These are phyloP conservation scores for Theocolax elegans DNA, from an alignment of 1,140 invertebrate genomes.

Conservation along the genomic window DNA sequence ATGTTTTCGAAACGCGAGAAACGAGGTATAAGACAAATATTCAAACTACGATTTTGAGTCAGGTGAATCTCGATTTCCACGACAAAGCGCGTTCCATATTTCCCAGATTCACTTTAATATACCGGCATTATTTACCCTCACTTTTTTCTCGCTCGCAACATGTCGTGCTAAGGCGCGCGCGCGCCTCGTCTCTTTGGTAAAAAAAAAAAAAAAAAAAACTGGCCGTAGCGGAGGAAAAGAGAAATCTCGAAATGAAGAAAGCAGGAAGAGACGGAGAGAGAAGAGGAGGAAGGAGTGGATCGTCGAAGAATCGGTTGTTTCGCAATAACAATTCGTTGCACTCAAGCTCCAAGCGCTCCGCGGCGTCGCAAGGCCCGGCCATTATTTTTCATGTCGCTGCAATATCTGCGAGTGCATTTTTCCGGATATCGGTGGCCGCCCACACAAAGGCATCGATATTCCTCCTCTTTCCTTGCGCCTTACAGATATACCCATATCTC, in stretches of 20 bases:
- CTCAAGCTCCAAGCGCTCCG: constrained; percentile 39
- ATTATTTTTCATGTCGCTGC: constrained; percentile 56
- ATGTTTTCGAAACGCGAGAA: too few species aligned
- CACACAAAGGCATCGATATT: constrained; percentile 42
- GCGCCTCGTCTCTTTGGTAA: not conserved
- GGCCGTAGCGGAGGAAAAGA: too few species aligned
- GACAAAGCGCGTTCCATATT: too few species aligned
- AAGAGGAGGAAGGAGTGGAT: not conserved
- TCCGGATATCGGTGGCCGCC: constrained; percentile 50
- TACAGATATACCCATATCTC: not conserved
- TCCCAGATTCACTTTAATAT: too few species aligned
- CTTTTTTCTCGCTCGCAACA: too few species aligned
- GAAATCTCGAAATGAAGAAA: too few species aligned
- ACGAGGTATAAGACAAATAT: too few species aligned
- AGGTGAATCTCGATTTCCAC: too few species aligned
- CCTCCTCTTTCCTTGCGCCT: not conserved
- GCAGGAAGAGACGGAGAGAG: not conserved
- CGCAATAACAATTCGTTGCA: constrained; percentile 60
- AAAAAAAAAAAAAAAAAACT: not conserved
- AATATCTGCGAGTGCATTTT: constrained; percentile 60
- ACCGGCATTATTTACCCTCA: too few species aligned
- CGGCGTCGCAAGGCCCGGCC: constrained; percentile 41
- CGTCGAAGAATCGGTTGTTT: constrained; percentile 56
- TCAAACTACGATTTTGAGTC: too few species aligned
- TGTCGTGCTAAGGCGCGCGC: too few species aligned